Percentiles rank a stretch among this genome's conserved stretches.
Evolutionary conservation across 92 coral and sea anemone genomes (phyloP).

Genomic region (Heteractis magnifica): DNA sequence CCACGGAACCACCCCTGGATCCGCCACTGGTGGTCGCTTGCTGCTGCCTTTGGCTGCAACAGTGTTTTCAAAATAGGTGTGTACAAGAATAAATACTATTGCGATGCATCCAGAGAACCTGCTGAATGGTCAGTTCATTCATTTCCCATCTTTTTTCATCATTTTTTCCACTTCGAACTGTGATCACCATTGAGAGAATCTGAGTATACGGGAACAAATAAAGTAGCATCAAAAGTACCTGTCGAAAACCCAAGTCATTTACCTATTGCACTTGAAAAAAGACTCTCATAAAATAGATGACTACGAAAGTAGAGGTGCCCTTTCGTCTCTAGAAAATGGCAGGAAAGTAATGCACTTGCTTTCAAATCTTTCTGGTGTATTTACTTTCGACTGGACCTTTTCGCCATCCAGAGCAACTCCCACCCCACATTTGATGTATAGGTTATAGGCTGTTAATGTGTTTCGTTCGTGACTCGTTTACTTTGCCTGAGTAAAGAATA

Average conservation of each 20-base stretch:
- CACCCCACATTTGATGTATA: too few relatives aligned
- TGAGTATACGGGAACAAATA: too few relatives aligned
- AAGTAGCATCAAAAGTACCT: not conserved
- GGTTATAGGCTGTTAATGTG: not conserved
- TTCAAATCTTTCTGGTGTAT: not conserved
- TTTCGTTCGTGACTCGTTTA: not conserved
- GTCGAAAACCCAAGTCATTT: not conserved
- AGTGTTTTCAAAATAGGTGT: too few relatives aligned
- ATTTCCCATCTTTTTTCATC: too few relatives aligned
- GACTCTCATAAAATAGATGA: not conserved
- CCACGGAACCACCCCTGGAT: too few relatives aligned
- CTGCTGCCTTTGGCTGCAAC: too few relatives aligned
- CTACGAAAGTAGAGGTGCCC: not conserved
- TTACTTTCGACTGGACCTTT: not conserved
- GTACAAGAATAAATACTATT: too few relatives aligned
- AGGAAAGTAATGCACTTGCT: not conserved
- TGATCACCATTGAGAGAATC: too few relatives aligned
- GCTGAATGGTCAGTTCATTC: too few relatives aligned
- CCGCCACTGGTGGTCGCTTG: too few relatives aligned
- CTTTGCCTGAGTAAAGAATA: not conserved
- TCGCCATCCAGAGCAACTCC: not conserved
- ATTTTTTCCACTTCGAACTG: too few relatives aligned
- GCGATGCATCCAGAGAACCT: too few relatives aligned
- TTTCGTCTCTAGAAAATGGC: not conserved
- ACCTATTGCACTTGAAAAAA: not conserved